These are phyloP conservation scores for Helobdella robusta DNA, from an alignment of 2,888 invertebrate genomes.

Conservation along the genomic window DNA sequence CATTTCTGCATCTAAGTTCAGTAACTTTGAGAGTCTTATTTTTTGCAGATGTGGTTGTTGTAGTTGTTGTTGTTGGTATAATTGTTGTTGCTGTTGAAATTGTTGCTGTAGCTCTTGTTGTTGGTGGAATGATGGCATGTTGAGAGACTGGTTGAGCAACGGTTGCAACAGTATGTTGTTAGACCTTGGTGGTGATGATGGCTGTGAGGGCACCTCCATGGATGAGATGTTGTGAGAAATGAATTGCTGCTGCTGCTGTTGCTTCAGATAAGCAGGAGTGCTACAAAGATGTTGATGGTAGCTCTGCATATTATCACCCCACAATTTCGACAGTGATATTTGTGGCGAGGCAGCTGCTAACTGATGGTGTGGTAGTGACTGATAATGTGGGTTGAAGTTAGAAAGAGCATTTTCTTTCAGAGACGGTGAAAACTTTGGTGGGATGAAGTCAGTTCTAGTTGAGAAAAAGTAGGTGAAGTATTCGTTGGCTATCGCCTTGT, in stretches of 20 bases:
- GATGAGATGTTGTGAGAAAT: no score
- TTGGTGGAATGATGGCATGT: no score
- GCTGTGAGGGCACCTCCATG: no score
- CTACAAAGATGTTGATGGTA: neutral
- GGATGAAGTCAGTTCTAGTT: neutral
- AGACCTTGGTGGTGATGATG: no score
- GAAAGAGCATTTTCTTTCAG: neutral
- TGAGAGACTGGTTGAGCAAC: no score
- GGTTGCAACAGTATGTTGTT: no score
- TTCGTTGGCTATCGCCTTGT: neutral
- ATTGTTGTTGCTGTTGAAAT: no score
- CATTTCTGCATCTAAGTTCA: no score
- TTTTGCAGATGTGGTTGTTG: no score
- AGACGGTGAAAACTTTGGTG: constrained; percentile 3
- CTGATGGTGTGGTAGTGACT: neutral
- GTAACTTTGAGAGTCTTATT: no score
- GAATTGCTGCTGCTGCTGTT: neutral
- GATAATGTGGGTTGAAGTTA: neutral
- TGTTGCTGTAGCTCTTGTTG: no score
- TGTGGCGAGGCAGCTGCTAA: neutral
- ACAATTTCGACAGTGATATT: neutral
- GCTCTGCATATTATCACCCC: neutral
- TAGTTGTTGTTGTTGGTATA: no score
- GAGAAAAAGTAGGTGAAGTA: constrained; percentile 9
- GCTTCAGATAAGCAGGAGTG: neutral